Evolutionary conservation across 2,113 vertebrate species (phyloP).

Genomic region (Eonycteris spelaea): DNA sequence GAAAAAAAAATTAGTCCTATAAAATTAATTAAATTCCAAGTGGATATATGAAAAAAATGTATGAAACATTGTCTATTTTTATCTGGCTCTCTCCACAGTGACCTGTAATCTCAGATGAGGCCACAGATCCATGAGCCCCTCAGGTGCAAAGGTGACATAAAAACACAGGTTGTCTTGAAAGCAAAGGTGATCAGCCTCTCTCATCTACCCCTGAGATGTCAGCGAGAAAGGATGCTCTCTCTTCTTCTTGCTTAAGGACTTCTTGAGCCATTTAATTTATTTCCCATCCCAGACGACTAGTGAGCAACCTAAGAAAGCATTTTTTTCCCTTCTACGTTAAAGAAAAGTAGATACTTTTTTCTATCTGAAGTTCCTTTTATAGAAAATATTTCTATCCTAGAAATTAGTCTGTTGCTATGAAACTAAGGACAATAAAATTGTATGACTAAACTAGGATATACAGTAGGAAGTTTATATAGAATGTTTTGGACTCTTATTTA

Average conservation of each 20-base stretch:
- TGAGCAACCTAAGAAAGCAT: neutral
- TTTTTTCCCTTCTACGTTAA: neutral
- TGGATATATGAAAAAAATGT: neutral
- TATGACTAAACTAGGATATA: neutral
- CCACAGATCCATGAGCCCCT: neutral
- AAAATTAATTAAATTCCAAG: slow-evolving; percentile 4
- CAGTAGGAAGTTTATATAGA: neutral
- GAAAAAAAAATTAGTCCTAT: neutral
- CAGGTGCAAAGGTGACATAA: neutral
- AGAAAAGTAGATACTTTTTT: neutral
- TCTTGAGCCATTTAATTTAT: neutral
- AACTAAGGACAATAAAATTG: neutral
- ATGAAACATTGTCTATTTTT: neutral
- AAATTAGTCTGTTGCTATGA: neutral
- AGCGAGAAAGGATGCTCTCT: neutral
- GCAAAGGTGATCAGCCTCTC: neutral
- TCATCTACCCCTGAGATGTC: neutral
- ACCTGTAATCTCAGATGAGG: neutral
- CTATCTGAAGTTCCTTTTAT: neutral
- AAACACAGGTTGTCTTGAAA: neutral
- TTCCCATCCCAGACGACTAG: neutral
- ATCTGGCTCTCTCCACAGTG: neutral
- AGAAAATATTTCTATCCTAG: neutral
- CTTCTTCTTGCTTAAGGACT: neutral
- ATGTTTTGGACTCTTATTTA: neutral